Base-by-base conservation (phyloP, 2,888 invertebrate genomes). In the Sinelater perroti region DNA sequence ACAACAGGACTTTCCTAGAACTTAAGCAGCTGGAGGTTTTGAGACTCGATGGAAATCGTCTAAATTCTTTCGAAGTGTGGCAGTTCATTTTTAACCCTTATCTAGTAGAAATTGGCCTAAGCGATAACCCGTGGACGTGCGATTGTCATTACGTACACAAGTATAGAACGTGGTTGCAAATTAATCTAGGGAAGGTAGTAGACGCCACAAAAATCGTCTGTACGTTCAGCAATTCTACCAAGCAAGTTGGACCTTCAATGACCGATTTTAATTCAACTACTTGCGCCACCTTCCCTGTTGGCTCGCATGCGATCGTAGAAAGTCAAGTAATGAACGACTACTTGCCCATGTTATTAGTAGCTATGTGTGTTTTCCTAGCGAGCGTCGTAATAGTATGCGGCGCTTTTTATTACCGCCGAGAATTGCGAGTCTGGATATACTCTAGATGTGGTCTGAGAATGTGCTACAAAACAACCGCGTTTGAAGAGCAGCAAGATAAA, bases 41-140 rank as follows among this genome's bases (percentile, higher is more conserved):
- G 53, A 87, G 91, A 46, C 80, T 95, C 67, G 93, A 94, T 76
- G 89, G 90, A 70, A 95, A 95, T 80, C 86, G 87, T 61, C 84
- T 95, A 72, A 83, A 85, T 70, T 86, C 87, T 62, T 94, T 93
- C 73, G 88, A 91, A 67, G 89, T 94, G 67, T 93, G 94, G 93
- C 90, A 91, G 76, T 85, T 95, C 73, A 83, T 87, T 58, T 79
- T 85, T 70, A 93, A 93, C 80, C 91, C 92, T 14, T 92, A 92
- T 79, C 84, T 95, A 72, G 89, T 91, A n/a, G 91, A 91, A 78
- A 88, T 95, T 69, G 89, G 89, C 50, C 82, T 95, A 63, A 85
- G 89, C 54, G 87, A 87, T 69, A 95, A 95, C 77, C 89, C 90
- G 44, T 95, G 95, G 95, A 91, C 91, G 63, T 95, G 95, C 79